Evolutionary conservation across 2,797 vertebrate genomes (phyloP).

Genomic region (Enteromius afrohamiltoni): DNA sequence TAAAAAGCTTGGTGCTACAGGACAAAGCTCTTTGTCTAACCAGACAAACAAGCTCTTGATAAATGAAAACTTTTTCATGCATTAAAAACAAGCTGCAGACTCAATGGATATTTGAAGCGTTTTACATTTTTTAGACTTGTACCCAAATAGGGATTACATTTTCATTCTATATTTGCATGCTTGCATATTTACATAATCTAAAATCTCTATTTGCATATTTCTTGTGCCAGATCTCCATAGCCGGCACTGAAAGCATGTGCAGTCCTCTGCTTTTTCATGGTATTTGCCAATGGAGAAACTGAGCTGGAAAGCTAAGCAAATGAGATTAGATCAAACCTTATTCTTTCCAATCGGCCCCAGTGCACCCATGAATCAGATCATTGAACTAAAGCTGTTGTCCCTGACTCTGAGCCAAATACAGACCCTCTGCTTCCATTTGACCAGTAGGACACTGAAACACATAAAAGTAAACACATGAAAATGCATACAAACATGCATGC

Average conservation of each 20-base stretch:
- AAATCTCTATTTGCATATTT: constrained; percentile 49
- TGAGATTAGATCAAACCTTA: constrained; percentile 60
- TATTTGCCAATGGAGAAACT: constrained; percentile 68
- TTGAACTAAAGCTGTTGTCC: constrained; percentile 48
- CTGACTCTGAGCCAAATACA: constrained; percentile 43
- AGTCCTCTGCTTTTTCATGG: constrained; percentile 57
- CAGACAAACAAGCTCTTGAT: constrained; percentile 29
- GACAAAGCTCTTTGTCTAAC: constrained; percentile 15
- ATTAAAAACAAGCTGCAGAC: constrained; percentile 29
- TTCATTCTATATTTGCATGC: constrained; percentile 41
- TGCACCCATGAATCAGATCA: constrained; percentile 46
- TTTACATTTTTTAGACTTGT: constrained; percentile 45
- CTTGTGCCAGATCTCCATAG: constrained; percentile 21
- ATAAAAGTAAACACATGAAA: constrained; percentile 34
- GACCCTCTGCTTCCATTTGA: constrained; percentile 44
- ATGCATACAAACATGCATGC: constrained; percentile 35
- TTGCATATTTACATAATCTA: constrained; percentile 52
- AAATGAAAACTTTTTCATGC: constrained; percentile 36
- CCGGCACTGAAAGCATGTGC: constrained; percentile 58
- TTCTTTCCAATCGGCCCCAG: constrained; percentile 35
- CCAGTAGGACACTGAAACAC: constrained; percentile 21
- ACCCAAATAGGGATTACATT: constrained; percentile 39
- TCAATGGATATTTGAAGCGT: background rate
- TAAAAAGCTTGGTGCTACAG: background rate
- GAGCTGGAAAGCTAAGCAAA: constrained; percentile 68